Conservation (phyloP, 1,140 invertebrate species). For the Asbolus verrucosus region DNA sequence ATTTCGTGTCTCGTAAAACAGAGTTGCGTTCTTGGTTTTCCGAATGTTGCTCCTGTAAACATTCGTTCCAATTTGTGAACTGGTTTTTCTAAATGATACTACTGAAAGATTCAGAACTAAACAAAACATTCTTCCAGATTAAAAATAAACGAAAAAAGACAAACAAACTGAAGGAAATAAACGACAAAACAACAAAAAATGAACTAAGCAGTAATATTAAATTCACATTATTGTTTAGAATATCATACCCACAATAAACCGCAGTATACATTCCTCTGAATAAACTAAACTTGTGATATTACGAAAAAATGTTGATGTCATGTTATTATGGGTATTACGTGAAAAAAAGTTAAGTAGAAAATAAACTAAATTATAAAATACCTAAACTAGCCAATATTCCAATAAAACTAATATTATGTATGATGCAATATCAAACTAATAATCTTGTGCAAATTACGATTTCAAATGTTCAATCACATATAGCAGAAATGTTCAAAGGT, state of each 20-base stretch:
- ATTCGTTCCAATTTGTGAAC: no score
- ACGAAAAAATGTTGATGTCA: no score
- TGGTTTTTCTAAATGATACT: background rate
- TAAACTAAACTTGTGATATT: no score
- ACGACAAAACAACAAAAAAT: no score
- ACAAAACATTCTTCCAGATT: no score
- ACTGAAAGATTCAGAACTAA: background rate
- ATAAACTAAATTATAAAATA: background rate
- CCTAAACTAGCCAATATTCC: constrained; percentile 2
- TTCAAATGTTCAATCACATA: constrained; percentile 23
- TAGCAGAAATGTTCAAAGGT: constrained; percentile 4
- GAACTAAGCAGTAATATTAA: no score
- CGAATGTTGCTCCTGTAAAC: constrained; percentile 70
- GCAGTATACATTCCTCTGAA: no score
- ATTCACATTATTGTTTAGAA: no score
- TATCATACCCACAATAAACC: no score
- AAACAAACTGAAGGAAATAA: background rate
- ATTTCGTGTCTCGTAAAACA: constrained; percentile 58
- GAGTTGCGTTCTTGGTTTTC: constrained; percentile 69
- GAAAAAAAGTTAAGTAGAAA: background rate
- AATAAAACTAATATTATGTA: background rate
- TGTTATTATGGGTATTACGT: background rate
- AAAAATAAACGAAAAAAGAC: constrained; percentile 8
- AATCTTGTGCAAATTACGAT: constrained; percentile 8
- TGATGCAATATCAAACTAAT: no score